These are phyloP conservation scores for Poliocrania exsul DNA, from an alignment of 2,797 vertebrate species.

Conservation along the genomic window DNA sequence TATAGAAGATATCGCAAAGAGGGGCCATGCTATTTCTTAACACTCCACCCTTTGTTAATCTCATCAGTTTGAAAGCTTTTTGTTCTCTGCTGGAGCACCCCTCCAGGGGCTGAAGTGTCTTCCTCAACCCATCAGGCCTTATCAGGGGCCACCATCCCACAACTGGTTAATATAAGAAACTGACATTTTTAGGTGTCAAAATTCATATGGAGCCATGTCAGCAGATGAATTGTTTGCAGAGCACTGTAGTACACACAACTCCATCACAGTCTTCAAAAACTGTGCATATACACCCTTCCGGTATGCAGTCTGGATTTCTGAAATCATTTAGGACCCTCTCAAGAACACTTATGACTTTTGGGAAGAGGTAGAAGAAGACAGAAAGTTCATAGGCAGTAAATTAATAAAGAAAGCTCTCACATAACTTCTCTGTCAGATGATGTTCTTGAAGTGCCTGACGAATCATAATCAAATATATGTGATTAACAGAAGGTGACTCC, in stretches of 20 bases:
- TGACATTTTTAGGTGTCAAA: neutral
- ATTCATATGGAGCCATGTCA: neutral
- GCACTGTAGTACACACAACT: neutral
- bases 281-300: neutral
- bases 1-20: too few relatives aligned
- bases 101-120: too few relatives aligned
- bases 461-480: neutral
- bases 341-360: neutral
- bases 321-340: neutral
- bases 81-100: too few relatives aligned
- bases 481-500: slow-evolving; percentile 12
- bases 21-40: too few relatives aligned
- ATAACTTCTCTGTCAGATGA: neutral
- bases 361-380: neutral
- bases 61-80: too few relatives aligned
- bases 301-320: neutral
- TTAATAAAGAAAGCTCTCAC: neutral
- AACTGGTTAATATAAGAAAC: neutral
- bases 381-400: neutral
- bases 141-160: too few relatives aligned
- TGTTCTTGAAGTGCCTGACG: neutral
- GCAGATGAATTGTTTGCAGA: neutral
- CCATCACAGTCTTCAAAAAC: neutral
- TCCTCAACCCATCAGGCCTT: too few relatives aligned
- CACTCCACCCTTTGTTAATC: too few relatives aligned